These are phyloP conservation scores for Caenorhabditis japonica DNA, from an alignment of 2,888 invertebrate genomes.

Conservation along the genomic window DNA sequence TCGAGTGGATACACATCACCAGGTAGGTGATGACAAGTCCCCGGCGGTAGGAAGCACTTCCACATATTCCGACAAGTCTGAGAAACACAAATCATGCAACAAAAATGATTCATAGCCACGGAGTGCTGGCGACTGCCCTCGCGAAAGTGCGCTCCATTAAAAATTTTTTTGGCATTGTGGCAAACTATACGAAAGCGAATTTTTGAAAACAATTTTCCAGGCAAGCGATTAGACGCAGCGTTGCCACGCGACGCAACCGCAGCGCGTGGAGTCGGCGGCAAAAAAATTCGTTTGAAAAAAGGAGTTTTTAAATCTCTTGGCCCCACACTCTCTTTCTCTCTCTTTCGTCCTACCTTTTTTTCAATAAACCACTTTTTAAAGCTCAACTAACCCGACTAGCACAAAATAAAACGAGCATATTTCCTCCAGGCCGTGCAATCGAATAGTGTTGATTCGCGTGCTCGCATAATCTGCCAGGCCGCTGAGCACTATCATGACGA, in stretches of 20 bases:
- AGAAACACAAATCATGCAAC: slow-evolving; percentile 40
- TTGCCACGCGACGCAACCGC: too few relatives aligned
- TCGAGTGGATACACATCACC: slow-evolving; percentile 72
- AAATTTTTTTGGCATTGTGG: too few relatives aligned
- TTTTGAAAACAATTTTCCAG: too few relatives aligned
- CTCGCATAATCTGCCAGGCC: slow-evolving; percentile 70
- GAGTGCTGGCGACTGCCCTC: too few relatives aligned
- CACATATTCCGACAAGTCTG: slow-evolving; percentile 71
- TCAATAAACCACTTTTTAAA: background rate
- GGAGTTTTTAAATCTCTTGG: background rate
- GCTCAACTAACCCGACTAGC: slow-evolving; percentile 65
- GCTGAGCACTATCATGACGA: slow-evolving; percentile 68
- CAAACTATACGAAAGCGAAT: too few relatives aligned
- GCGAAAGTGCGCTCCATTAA: too few relatives aligned
- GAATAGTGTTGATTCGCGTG: slow-evolving; percentile 67
- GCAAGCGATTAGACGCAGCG: too few relatives aligned
- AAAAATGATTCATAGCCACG: background rate
- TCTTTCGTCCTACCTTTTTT: background rate
- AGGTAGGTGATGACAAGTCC: slow-evolving; percentile 72
- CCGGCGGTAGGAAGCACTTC: slow-evolving; percentile 70
- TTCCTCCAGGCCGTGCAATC: slow-evolving; percentile 68
- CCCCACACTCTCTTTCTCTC: background rate
- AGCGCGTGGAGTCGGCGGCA: too few relatives aligned
- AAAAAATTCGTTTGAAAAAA: too few relatives aligned
- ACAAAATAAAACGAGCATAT: slow-evolving; percentile 73